Evolutionary conservation across 2,113 vertebrate species (phyloP), one percentile per base, ranked within the genome.

Genomic region (Hippoglossus stenolepis): DNA sequence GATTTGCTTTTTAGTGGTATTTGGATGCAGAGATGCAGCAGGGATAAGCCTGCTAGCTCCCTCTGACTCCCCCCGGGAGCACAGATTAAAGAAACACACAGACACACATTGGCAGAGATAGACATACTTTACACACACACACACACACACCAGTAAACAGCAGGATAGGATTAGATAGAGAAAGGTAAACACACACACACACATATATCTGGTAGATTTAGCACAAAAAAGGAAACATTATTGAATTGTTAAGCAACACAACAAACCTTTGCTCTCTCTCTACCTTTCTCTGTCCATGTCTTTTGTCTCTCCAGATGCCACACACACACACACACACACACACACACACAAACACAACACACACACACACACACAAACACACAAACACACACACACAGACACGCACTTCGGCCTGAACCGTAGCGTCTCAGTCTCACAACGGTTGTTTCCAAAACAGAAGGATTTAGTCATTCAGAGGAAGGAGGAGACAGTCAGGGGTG

Each of bases 1-100:
- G 89, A 88, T 92, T 92, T 85, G 84, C 89, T 92, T 95, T 93
- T 92, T 84, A 89, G 91, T 87, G 86, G 91, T 89, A 90, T 95
- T 93, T 94, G 87, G 87, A 82, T 75, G 79, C 79, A 82, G 89
- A 93, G 90, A 91, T 94, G 80, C 84, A 87, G 91, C 83, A 2
- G 88, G 87, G 92, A 93, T 92, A 93, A 94, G 85, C 87, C 90
- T 91, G 86, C 88, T 84, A 86, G 83, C 87, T 90, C 90, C 92
- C 90, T 85, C 87, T 80, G 85, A 87, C 76, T 79, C 83, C 92
- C 89, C 89, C 66, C 76, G 89, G 89, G 90, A 89, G 51, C 64
- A 65, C 82, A 90, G 89, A 93, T 93, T 92, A 93, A 91, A 90
- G 77, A 91, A 75, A 70, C 81, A 86, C 78, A 82, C 81, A 83